A percentile compares a stretch with the other conserved stretches of the same genome.
Evolutionary conservation across 2,113 vertebrate species (phyloP).

Genomic region (Bungarus multicinctus): DNA sequence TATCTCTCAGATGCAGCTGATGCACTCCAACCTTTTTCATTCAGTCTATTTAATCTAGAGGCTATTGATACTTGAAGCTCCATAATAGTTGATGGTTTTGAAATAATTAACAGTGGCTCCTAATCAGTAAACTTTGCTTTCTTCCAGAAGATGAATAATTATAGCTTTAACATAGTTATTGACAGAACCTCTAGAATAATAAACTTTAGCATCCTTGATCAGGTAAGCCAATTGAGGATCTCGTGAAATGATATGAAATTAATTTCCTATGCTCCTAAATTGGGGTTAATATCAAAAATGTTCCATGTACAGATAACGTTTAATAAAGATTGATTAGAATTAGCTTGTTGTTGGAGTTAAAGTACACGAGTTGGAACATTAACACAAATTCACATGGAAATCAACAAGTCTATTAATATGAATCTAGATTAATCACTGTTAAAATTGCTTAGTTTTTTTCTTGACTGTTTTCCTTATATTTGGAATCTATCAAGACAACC

Average conservation of each 20-base stretch:
- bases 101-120: not conserved
- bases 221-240: not conserved
- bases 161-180: not conserved
- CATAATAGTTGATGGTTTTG: not conserved
- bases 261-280: not conserved
- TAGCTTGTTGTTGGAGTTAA: not conserved
- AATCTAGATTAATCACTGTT: not conserved
- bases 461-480: not conserved
- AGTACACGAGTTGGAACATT: not conserved
- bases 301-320: not conserved
- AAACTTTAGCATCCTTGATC: not conserved
- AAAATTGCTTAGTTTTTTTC: not conserved
- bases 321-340: not conserved
- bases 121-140: not conserved
- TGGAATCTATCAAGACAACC: not conserved
- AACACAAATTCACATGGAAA: not conserved
- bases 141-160: not conserved
- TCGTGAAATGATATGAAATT: not conserved
- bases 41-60: not conserved
- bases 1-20: not conserved
- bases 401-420: not conserved
- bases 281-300: not conserved
- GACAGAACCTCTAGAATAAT: not conserved
- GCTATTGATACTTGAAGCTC: not conserved
- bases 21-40: not conserved